Evolutionary conservation across 2,888 invertebrate genomes (phyloP).

Genomic region (Dyspetes luteomarginatus): DNA sequence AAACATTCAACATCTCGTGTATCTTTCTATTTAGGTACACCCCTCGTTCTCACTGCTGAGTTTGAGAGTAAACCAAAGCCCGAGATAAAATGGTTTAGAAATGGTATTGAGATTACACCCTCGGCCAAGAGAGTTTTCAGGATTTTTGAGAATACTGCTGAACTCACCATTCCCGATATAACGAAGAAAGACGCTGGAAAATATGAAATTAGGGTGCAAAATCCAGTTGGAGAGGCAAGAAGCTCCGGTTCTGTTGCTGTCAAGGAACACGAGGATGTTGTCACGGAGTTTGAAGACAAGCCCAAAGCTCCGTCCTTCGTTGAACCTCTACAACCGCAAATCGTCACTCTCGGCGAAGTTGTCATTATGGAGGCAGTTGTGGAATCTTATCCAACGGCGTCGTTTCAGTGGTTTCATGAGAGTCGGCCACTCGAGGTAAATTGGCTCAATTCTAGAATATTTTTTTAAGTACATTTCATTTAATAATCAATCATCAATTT

Average conservation of each 20-base stretch:
- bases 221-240: conserved; percentile 90
- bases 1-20: conserved; percentile 16
- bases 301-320: conserved; percentile 90
- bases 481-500: too few species aligned
- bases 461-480: too few species aligned
- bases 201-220: conserved; percentile 93
- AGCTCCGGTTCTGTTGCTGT: conserved; percentile 93
- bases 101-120: conserved; percentile 90
- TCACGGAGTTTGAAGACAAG: conserved; percentile 83
- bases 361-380: conserved; percentile 92
- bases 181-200: conserved; percentile 92
- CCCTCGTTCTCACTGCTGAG: conserved; percentile 88
- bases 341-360: conserved; percentile 89
- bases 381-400: conserved; percentile 90
- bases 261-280: conserved; percentile 85
- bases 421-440: conserved; percentile 87
- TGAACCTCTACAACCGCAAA: conserved; percentile 88
- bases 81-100: conserved; percentile 93
- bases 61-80: conserved; percentile 89
- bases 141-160: conserved; percentile 87
- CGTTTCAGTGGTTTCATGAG: conserved; percentile 94
- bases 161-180: conserved; percentile 87
- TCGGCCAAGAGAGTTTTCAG: conserved; percentile 87
- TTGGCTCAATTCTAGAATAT: background rate
- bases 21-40: conserved; percentile 78